Conservation (phyloP, 2,113 vertebrate genomes). For the Amblyopsis rosae region DNA sequence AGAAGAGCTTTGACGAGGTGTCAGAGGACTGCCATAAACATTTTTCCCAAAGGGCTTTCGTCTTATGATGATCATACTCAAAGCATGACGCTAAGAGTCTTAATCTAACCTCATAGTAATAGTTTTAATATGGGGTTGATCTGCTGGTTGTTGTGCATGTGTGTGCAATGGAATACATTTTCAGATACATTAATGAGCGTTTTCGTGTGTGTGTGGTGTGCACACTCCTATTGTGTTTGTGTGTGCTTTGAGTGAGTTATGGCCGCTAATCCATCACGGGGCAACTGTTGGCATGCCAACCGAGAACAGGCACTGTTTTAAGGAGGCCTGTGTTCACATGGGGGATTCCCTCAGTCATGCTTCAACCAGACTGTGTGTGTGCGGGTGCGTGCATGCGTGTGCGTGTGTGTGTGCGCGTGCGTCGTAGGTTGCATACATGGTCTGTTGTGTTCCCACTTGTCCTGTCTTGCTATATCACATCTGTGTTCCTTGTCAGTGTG, state of each 20-base stretch:
- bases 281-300: constrained; percentile 13
- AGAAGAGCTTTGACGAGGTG: too few relatives aligned
- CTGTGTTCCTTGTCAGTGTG: too few relatives aligned
- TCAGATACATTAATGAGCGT: too few relatives aligned
- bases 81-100: constrained; percentile 36
- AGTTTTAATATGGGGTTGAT: constrained; percentile 46
- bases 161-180: constrained; percentile 2
- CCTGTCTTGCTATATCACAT: not conserved
- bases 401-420: not conserved
- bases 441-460: not conserved
- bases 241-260: not conserved
- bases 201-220: not conserved
- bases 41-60: constrained; percentile 17
- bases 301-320: constrained; percentile 63
- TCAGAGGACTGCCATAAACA: not conserved
- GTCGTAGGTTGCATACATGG: not conserved
- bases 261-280: not conserved
- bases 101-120: not conserved
- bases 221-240: not conserved
- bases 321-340: constrained; percentile 47
- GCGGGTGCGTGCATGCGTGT: not conserved
- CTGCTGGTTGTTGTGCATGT: constrained; percentile 2
- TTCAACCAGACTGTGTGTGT: constrained; percentile 33
- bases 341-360: constrained; percentile 61
- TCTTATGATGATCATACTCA: constrained; percentile 57